Evolutionary conservation across 2,113 vertebrate genomes (phyloP).

Genomic region (Phasianus colchicus): DNA sequence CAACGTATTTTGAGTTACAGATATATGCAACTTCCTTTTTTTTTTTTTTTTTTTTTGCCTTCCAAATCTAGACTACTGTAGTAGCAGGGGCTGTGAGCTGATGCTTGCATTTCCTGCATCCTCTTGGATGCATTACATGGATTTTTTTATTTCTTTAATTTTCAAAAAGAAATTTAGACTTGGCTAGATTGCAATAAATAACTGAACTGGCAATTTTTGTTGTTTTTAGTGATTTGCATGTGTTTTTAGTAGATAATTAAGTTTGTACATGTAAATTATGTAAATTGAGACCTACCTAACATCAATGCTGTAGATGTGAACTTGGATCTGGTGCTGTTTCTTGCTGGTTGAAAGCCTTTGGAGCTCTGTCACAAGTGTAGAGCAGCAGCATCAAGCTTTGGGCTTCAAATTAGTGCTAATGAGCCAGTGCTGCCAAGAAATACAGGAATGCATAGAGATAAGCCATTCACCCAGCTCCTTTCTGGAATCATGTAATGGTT

Average conservation of each 20-base stretch:
- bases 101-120: background rate
- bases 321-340: background rate
- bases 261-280: background rate
- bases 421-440: slow-evolving; percentile 33
- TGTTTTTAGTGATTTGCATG: background rate
- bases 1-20: background rate
- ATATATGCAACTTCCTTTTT: background rate
- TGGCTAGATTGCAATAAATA: background rate
- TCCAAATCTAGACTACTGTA: background rate
- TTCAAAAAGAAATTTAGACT: background rate
- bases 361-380: background rate
- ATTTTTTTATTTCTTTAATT: background rate
- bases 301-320: background rate
- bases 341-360: background rate
- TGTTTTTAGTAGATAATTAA: background rate
- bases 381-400: background rate
- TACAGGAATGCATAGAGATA: background rate
- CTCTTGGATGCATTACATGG: background rate
- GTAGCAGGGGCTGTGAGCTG: background rate
- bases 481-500: background rate
- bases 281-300: background rate
- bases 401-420: background rate
- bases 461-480: background rate
- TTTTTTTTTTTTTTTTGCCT: background rate
- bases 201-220: background rate